Conservation (phyloP, 1,140 invertebrate genomes). For the Ectropis grisescens region DNA sequence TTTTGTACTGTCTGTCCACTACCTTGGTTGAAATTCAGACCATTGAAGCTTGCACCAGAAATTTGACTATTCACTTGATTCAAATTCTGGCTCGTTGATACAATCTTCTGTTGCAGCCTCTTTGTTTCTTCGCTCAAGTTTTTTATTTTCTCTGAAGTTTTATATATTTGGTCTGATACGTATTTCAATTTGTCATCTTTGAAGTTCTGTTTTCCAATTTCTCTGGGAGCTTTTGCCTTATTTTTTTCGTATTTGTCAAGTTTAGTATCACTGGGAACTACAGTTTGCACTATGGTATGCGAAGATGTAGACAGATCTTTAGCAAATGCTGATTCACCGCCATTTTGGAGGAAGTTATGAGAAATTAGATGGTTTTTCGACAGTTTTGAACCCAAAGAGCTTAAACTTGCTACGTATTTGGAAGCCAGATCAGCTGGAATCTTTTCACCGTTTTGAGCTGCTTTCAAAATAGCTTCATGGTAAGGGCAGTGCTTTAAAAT, state of each 20-base stretch:
- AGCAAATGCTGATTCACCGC: slow-evolving; percentile 31
- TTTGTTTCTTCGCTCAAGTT: slow-evolving; percentile 51
- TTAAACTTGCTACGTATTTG: slow-evolving; percentile 54
- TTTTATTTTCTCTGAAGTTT: slow-evolving; percentile 49
- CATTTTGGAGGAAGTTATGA: slow-evolving; percentile 23
- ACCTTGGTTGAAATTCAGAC: no score
- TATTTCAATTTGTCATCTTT: slow-evolving; percentile 32
- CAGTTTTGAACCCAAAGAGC: slow-evolving; percentile 39
- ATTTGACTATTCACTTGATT: no score
- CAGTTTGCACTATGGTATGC: slow-evolving; percentile 37
- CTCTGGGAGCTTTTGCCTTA: slow-evolving; percentile 46
- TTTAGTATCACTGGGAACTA: slow-evolving; percentile 30
- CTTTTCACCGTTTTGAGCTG: slow-evolving; percentile 49
- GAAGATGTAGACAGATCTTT: slow-evolving; percentile 46
- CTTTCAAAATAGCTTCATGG: slow-evolving; percentile 64
- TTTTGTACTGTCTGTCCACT: no score
- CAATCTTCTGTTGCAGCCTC: slow-evolving; percentile 53
- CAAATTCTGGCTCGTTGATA: slow-evolving; percentile 31
- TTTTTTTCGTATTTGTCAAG: slow-evolving; percentile 26
- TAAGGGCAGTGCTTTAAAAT: slow-evolving; percentile 69
- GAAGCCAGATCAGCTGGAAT: slow-evolving; percentile 54
- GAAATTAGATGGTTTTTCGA: slow-evolving; percentile 35
- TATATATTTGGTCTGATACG: slow-evolving; percentile 44
- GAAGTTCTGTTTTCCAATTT: slow-evolving; percentile 26
- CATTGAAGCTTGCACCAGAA: no score